A percentile compares a stretch with the other conserved stretches of the same genome.
phyloP scores from a whole-genome alignment of 2,888 invertebrate species.

The Pollenia amentaria region DNA sequence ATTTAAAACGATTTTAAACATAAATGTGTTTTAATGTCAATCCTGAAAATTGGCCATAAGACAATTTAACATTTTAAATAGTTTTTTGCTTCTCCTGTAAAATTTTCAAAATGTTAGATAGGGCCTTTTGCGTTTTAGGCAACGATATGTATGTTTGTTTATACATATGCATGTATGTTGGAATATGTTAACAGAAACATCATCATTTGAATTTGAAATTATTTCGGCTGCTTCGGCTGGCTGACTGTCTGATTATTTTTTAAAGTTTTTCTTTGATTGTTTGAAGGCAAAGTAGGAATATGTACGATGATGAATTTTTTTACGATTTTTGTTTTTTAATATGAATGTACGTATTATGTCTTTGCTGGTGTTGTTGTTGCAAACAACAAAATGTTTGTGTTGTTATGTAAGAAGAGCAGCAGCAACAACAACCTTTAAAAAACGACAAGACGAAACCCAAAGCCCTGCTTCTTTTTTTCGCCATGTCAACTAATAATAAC shows the following conservation, averaged over 20 bases:
- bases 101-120: too few relatives aligned
- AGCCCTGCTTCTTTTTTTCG: conserved; percentile 11
- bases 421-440: conserved; percentile 37
- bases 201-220: neutral
- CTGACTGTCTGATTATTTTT: conserved; percentile 7
- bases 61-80: too few relatives aligned
- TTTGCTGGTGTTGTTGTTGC: conserved; percentile 28
- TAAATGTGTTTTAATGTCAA: too few relatives aligned
- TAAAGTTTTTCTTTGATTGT: conserved; percentile 12
- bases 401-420: conserved; percentile 49
- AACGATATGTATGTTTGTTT: neutral
- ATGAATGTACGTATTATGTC: too few relatives aligned
- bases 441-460: neutral
- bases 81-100: too few relatives aligned
- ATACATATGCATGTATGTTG: neutral
- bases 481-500: conserved; percentile 45
- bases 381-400: conserved; percentile 55
- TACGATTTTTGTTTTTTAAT: neutral
- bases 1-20: too few relatives aligned
- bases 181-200: neutral
- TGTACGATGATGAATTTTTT: conserved; percentile 35
- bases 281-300: neutral
- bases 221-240: conserved; percentile 9
- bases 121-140: too few relatives aligned
- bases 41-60: too few relatives aligned